Evolutionary conservation across 2,888 invertebrate genomes (phyloP).

Genomic region (Drosophila buzzatii): DNA sequence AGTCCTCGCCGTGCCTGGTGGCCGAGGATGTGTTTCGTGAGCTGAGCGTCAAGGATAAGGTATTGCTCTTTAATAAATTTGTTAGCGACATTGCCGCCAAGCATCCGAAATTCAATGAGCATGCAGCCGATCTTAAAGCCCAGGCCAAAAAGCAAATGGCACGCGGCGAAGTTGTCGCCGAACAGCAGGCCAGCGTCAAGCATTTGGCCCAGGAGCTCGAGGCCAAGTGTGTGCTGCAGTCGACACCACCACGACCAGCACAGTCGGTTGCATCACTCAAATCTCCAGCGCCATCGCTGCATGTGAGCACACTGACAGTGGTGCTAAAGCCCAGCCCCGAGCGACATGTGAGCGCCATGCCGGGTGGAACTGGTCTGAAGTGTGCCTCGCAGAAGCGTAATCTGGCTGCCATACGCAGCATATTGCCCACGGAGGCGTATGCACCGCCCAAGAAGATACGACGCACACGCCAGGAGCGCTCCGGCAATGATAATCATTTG

Average conservation of each 20-base stretch:
- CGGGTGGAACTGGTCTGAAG: slow-evolving; percentile 24
- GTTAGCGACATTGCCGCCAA: slow-evolving; percentile 75
- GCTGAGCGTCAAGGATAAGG: slow-evolving; percentile 83
- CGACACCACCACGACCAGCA: slow-evolving; percentile 21
- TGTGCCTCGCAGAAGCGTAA: slow-evolving; percentile 63
- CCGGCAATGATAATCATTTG: slow-evolving; percentile 54
- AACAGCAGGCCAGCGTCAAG: slow-evolving; percentile 76
- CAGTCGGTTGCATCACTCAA: background rate
- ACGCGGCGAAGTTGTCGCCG: slow-evolving; percentile 69
- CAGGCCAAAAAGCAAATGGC: slow-evolving; percentile 67
- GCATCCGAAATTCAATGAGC: slow-evolving; percentile 76
- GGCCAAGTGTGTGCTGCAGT: slow-evolving; percentile 62
- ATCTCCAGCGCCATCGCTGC: slow-evolving; percentile 30
- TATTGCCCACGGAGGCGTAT: slow-evolving; percentile 74
- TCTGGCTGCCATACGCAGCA: slow-evolving; percentile 59
- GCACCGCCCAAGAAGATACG: slow-evolving; percentile 83
- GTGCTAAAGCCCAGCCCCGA: slow-evolving; percentile 73
- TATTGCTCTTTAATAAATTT: slow-evolving; percentile 79
- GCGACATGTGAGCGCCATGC: slow-evolving; percentile 19
- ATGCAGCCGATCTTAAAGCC: slow-evolving; percentile 62
- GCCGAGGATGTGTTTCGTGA: slow-evolving; percentile 81
- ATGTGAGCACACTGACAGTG: slow-evolving; percentile 78
- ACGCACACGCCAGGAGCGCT: slow-evolving; percentile 76
- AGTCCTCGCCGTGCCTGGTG: slow-evolving; percentile 62
- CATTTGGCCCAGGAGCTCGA: slow-evolving; percentile 72